Evolutionary conservation across 2,113 vertebrate species (phyloP).

Genomic region (Suncus etruscus): DNA sequence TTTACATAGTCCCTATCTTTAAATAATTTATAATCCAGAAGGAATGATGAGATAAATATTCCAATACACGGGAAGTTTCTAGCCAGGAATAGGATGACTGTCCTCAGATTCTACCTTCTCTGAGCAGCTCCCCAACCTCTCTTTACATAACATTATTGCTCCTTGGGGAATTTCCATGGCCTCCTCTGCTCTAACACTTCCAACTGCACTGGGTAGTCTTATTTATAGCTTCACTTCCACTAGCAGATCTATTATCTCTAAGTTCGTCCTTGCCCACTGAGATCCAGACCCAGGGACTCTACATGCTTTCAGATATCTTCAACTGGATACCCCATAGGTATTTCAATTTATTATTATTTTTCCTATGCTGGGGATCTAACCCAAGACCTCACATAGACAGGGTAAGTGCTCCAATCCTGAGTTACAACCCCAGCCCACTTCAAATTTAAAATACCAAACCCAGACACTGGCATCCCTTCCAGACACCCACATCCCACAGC

Average conservation of each 20-base stretch:
- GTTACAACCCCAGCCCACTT: too few relatives aligned
- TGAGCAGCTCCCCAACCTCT: background rate
- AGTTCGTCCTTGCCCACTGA: background rate
- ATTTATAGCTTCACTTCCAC: background rate
- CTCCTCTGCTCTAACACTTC: background rate
- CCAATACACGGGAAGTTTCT: slow-evolving; percentile 49
- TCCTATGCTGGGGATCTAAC: too few relatives aligned
- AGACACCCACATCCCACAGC: too few relatives aligned
- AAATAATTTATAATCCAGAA: slow-evolving; percentile 70
- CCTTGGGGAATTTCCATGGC: background rate
- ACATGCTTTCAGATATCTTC: background rate
- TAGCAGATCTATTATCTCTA: background rate
- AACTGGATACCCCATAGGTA: background rate
- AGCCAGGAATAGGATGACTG: background rate
- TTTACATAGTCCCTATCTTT: slow-evolving; percentile 68
- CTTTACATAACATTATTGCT: background rate
- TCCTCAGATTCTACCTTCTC: slow-evolving; percentile 29
- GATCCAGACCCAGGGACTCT: background rate
- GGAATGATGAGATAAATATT: slow-evolving; percentile 60
- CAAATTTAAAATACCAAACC: too few relatives aligned
- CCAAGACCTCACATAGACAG: too few relatives aligned
- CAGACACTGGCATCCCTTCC: too few relatives aligned
- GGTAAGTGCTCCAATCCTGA: too few relatives aligned
- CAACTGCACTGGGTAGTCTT: background rate
- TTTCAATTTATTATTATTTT: background rate